These are phyloP conservation scores for Bombylius discolor DNA, from an alignment of 2,888 invertebrate species.

Conservation along the genomic window DNA sequence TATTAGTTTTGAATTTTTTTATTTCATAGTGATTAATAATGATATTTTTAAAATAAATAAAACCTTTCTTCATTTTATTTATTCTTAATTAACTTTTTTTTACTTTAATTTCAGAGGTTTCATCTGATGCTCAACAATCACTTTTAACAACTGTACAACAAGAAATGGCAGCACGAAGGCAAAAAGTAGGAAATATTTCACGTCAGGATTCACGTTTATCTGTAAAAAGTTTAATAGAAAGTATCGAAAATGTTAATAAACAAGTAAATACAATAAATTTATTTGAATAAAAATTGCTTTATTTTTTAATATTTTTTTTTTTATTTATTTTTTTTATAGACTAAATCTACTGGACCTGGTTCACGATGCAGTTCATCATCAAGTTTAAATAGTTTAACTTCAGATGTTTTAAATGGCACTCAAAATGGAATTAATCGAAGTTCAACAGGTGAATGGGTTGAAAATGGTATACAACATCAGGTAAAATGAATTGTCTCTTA, in stretches of 20 bases:
- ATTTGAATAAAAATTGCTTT: no score
- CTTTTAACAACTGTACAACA: conserved; percentile 42
- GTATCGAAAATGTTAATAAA: conserved; percentile 76
- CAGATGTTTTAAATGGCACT: conserved; percentile 28
- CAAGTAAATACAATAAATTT: conserved; percentile 37
- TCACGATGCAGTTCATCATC: conserved; percentile 55
- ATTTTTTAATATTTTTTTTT: background rate
- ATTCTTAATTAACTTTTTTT: no score
- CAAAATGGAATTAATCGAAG: conserved; percentile 11
- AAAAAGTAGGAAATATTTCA: conserved; percentile 38
- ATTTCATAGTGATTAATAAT: no score
- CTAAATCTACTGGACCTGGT: conserved; percentile 30
- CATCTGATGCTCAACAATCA: conserved; percentile 39
- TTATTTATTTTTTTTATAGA: background rate
- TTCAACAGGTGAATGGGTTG: conserved; percentile 26
- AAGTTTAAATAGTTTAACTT: conserved; percentile 43
- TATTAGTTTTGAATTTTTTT: no score
- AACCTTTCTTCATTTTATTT: no score
- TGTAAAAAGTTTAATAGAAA: conserved; percentile 82
- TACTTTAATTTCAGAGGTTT: conserved; percentile 9
- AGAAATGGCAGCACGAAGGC: conserved; percentile 44
- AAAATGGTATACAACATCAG: conserved; percentile 24
- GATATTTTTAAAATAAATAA: no score
- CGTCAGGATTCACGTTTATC: conserved; percentile 62
- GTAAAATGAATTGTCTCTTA: background rate